Conservation (phyloP, 2,113 vertebrate genomes). For the Neogobius melanostomus region DNA sequence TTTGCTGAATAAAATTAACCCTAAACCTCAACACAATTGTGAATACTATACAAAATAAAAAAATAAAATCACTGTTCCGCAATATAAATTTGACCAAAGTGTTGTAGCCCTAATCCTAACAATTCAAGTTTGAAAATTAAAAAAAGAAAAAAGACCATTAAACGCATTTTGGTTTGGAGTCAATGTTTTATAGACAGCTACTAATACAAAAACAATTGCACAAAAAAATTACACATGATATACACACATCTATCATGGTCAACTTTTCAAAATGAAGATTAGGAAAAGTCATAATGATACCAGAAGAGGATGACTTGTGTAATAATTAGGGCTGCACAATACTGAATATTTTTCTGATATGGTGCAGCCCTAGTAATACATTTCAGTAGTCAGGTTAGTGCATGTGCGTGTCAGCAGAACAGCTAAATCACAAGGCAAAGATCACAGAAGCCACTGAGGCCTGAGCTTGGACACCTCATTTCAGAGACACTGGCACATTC, state of each 20-base stretch:
- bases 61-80: no score
- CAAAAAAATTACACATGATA: slow-evolving; percentile 55
- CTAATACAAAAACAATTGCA: slow-evolving; percentile 58
- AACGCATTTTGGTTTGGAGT: slow-evolving; percentile 20
- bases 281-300: slow-evolving; percentile 44
- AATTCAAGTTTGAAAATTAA: background rate
- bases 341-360: no score
- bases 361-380: slow-evolving; percentile 36
- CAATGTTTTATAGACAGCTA: slow-evolving; percentile 56
- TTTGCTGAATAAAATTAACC: no score
- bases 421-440: slow-evolving; percentile 28
- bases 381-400: slow-evolving; percentile 54
- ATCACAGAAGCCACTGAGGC: slow-evolving; percentile 26
- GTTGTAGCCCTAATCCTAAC: background rate
- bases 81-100: no score
- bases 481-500: slow-evolving; percentile 1
- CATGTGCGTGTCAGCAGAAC: slow-evolving; percentile 23
- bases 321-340: no score
- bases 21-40: no score
- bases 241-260: slow-evolving; percentile 43
- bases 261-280: slow-evolving; percentile 35
- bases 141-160: slow-evolving; percentile 6
- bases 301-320: slow-evolving; percentile 34
- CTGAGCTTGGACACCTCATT: slow-evolving; percentile 28
- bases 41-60: no score